phyloP scores from a whole-genome alignment of 2,113 vertebrate species.

The Acrocephalus kingi region DNA sequence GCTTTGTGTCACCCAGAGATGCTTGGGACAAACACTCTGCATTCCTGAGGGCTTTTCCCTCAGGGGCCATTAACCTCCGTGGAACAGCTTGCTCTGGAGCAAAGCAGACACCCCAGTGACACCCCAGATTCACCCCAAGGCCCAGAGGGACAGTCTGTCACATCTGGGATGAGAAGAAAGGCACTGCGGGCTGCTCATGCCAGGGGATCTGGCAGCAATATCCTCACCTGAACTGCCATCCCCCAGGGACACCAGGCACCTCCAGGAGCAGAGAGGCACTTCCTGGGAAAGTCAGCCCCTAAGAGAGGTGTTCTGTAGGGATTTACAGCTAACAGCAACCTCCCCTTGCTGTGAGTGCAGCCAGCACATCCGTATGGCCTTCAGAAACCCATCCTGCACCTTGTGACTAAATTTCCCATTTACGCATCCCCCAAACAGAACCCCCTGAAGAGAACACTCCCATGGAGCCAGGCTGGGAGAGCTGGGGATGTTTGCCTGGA shows the following conservation, averaged over 20 bases:
- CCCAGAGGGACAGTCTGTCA: not conserved
- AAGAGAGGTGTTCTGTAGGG: not conserved
- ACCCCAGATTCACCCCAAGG: not conserved
- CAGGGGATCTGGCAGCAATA: not conserved
- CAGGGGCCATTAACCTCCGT: fast-evolving
- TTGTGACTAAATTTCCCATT: not conserved
- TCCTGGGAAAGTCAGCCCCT: not conserved
- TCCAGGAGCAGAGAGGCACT: not conserved
- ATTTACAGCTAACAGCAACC: not conserved
- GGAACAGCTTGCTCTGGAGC: not conserved
- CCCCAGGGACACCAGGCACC: not conserved
- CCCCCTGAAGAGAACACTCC: not conserved
- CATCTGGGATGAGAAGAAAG: fast-evolving
- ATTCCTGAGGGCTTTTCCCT: not conserved
- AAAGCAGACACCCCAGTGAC: not conserved
- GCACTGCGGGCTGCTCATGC: fast-evolving
- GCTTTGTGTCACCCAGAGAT: not conserved
- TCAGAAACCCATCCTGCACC: not conserved
- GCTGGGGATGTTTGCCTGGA: not conserved
- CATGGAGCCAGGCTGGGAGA: not conserved
- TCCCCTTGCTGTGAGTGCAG: not conserved
- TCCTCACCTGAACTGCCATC: not conserved
- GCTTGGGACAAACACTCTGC: not conserved
- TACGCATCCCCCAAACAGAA: not conserved
- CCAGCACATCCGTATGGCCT: not conserved